Conservation (phyloP, 2,797 vertebrate genomes). For the Hippoglossus hippoglossus region DNA sequence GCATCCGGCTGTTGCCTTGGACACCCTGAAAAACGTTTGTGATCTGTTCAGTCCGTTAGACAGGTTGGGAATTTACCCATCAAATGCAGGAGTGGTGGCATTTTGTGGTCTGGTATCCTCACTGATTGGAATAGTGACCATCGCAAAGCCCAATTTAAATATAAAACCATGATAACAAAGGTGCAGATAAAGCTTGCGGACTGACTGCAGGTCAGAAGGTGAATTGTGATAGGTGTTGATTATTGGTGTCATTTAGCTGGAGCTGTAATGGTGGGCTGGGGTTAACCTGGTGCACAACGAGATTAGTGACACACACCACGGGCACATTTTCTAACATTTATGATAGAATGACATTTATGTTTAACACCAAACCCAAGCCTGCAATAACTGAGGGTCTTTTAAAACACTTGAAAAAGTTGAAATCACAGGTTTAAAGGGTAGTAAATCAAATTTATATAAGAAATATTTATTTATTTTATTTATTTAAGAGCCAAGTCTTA, state of each 20-base stretch:
- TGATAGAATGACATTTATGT: not conserved
- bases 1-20: constrained; percentile 89
- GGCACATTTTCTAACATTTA: constrained; percentile 1
- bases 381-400: constrained; percentile 6
- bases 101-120: constrained; percentile 94
- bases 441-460: not conserved
- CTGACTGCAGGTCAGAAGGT: not conserved
- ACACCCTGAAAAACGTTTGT: constrained; percentile 91
- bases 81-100: constrained; percentile 88
- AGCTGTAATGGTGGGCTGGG: not conserved
- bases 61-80: constrained; percentile 87
- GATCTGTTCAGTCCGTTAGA: constrained; percentile 93
- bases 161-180: constrained; percentile 77
- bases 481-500: not conserved
- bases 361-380: constrained; percentile 5
- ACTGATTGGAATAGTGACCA: constrained; percentile 88
- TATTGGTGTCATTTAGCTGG: not conserved
- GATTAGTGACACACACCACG: not conserved
- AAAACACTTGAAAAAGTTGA: not conserved
- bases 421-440: constrained; percentile 22
- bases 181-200: constrained; percentile 8
- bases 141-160: constrained; percentile 86
- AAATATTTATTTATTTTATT: not conserved
- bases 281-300: constrained; percentile 3
- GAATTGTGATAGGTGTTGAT: not conserved